phyloP scores from a whole-genome alignment of 2,113 vertebrate species.

The Apteryx owenii region DNA sequence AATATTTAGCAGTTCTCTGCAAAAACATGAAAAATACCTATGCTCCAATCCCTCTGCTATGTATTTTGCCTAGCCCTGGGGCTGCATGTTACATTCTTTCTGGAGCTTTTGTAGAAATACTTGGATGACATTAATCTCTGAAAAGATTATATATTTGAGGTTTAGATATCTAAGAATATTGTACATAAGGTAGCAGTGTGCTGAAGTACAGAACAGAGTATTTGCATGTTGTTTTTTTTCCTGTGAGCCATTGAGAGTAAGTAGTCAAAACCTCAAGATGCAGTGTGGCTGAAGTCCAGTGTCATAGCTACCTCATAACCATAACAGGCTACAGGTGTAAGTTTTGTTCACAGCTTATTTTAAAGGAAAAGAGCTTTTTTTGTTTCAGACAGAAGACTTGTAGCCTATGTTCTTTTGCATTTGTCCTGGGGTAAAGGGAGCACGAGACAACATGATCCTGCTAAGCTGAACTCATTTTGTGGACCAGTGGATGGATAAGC shows the following conservation, averaged over 20 bases:
- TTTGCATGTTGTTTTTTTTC: background rate
- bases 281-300: background rate
- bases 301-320: background rate
- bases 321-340: background rate
- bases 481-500: background rate
- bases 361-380: background rate
- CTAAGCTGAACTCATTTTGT: background rate
- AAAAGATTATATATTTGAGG: background rate
- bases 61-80: background rate
- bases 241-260: background rate
- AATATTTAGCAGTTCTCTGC: background rate
- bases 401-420: background rate
- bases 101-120: background rate
- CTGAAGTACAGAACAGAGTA: background rate
- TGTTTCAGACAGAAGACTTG: too few species aligned
- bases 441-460: background rate
- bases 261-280: background rate
- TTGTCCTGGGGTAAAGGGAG: background rate
- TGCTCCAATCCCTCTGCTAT: background rate
- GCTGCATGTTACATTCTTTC: background rate
- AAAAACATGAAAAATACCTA: background rate
- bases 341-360: background rate
- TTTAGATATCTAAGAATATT: too few species aligned
- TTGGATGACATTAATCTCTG: background rate
- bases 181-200: background rate